These are phyloP conservation scores for Rhaphigaster nebulosa DNA, from an alignment of 2,888 invertebrate species.

Conservation along the genomic window DNA sequence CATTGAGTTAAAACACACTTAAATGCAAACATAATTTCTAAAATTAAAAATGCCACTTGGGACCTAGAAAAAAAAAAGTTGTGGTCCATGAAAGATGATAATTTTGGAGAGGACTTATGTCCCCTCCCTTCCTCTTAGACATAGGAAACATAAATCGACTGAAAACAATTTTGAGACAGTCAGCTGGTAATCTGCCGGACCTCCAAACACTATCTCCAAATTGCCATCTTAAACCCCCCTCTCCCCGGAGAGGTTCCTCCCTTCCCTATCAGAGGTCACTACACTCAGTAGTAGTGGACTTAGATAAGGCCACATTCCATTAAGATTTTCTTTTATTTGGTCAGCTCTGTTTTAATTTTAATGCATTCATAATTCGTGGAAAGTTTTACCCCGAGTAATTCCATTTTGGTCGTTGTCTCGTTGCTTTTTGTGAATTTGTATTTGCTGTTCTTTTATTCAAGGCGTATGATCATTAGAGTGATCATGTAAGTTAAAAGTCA, in stretches of 20 bases:
- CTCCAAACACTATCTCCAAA: not conserved
- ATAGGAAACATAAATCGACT: not conserved
- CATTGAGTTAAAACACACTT: not conserved
- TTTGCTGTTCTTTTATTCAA: not conserved
- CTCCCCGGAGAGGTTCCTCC: not conserved
- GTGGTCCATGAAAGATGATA: not conserved
- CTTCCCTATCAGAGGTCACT: not conserved
- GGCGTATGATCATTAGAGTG: too few species aligned
- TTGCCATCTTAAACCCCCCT: conserved; percentile 1
- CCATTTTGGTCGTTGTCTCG: not conserved
- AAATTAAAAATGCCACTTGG: not conserved
- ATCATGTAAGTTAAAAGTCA: too few species aligned
- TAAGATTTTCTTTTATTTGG: not conserved
- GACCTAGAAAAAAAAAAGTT: not conserved
- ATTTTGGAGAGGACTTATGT: not conserved
- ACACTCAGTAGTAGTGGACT: not conserved
- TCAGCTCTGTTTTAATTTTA: not conserved
- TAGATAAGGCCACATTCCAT: not conserved
- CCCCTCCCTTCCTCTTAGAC: not conserved
- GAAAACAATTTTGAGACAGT: conserved; percentile 30
- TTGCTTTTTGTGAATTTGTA: not conserved
- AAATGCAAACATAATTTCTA: not conserved
- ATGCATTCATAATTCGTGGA: conserved; percentile 28
- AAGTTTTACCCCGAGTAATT: not conserved
- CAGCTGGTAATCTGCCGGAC: not conserved